A percentile compares a stretch with the other conserved stretches of the same genome.
Conservation (phyloP, 1,140 invertebrate genomes). For the Drosophila neocordata region DNA sequence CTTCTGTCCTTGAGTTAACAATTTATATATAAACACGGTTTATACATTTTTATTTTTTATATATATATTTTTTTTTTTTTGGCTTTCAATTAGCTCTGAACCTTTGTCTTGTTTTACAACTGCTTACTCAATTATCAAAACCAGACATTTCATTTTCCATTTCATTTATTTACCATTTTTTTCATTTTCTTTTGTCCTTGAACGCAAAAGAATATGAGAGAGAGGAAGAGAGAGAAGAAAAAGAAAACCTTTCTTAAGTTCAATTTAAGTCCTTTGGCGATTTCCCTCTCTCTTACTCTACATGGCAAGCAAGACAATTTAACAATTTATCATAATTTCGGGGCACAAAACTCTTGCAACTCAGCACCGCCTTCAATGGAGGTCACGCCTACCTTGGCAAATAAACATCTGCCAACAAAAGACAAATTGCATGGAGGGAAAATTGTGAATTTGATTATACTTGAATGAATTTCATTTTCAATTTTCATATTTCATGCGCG, state of each 20-base stretch:
- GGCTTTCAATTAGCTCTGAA: constrained; percentile 28
- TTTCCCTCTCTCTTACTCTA: neutral
- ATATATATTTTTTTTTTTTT: too few species aligned
- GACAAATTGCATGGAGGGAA: constrained; percentile 64
- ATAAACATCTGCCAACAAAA: constrained; percentile 53
- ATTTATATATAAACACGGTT: neutral
- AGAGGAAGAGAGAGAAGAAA: too few species aligned
- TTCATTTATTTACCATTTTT: constrained; percentile 30
- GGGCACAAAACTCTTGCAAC: constrained; percentile 51
- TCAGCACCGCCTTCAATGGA: constrained; percentile 37
- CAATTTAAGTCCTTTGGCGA: constrained; percentile 37
- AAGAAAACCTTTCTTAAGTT: constrained; percentile 37
- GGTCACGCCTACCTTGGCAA: constrained; percentile 34
- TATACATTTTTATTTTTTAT: neutral
- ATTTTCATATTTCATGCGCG: constrained; percentile 55
- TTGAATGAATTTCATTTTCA: constrained; percentile 46
- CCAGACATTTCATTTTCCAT: constrained; percentile 68
- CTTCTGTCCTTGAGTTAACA: constrained; percentile 7
- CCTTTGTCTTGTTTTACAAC: constrained; percentile 29
- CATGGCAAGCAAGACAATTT: constrained; percentile 17
- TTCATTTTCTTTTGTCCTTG: constrained; percentile 28
- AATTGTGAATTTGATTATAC: constrained; percentile 64
- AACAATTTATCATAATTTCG: constrained; percentile 74
- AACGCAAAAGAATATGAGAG: constrained; percentile 25
- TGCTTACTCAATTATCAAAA: constrained; percentile 58